Evolutionary conservation across 2,888 invertebrate genomes (phyloP), one percentile per base, ranked within the genome.

Genomic region (Polymixis flavicincta): DNA sequence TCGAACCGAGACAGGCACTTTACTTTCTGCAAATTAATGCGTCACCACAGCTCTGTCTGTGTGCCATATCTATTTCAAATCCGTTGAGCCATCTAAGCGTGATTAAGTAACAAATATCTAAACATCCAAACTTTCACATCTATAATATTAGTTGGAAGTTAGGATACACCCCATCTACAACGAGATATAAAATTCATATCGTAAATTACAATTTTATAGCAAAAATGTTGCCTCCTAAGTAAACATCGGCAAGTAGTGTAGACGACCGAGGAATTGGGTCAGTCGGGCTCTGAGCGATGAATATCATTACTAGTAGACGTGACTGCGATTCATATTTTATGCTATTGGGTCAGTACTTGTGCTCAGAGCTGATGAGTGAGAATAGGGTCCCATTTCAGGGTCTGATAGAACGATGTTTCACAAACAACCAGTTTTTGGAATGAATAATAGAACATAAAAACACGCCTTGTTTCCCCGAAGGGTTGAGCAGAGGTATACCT

Each of bases 241-340:
- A 55, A 81, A 83, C 50, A 64, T 68, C 19, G 65, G 22, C 42
- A 61, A 69, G 55, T 25, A 17, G 42, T 28, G n/a, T 50, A 82
- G 55, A 32, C 73, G 69, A 54, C 67, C 70, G 14, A 64, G 60
- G 57, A 85, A 85, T 82, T 76, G 83, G 85, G 72, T 79, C 83
- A 83, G n/a, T 28, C 17, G 55, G 66, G 14, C 60, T 48, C 13
- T 71, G 80, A 80, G 66, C 73, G 71, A 83, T 83, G 83, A 83
- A 80, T 84, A 72, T 54, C 71, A 80, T 85, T 84, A 84, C 50
- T 52, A 4, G 4, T 50, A 55, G 66, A 80, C 76, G 76, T 79
- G 79, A 54, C 80, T 69, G 2, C 59, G 71, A 80, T 82, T 57
- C 45, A 78, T 71, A 65, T 65, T 68, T 80, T 54, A 81, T 71